These are phyloP conservation scores for Pogonomyrmex californicus DNA, from an alignment of 1,140 invertebrate genomes.

Conservation along the genomic window DNA sequence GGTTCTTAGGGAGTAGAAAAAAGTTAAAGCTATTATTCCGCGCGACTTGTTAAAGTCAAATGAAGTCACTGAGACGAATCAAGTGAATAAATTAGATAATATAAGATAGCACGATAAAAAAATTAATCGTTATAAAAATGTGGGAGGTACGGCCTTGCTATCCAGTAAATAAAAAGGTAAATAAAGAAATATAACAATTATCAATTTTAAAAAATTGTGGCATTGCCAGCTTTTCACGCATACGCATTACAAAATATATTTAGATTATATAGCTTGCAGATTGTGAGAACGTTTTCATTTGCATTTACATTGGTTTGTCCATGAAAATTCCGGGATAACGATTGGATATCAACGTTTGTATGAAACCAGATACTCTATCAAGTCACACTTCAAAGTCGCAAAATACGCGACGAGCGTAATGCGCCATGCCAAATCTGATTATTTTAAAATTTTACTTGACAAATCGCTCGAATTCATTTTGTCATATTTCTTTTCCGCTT, in stretches of 20 bases:
- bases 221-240: neutral
- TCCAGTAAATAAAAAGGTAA: neutral
- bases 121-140: neutral
- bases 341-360: neutral
- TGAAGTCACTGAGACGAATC: neutral
- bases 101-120: neutral
- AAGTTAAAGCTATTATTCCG: slow-evolving; percentile 20
- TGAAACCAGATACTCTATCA: neutral
- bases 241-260: neutral
- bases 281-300: neutral
- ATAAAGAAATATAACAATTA: neutral
- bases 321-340: neutral
- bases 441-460: slow-evolving; percentile 24
- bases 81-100: neutral
- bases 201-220: neutral
- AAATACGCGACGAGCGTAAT: neutral
- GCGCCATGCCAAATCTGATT: neutral
- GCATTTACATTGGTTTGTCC: neutral
- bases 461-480: slow-evolving; percentile 14
- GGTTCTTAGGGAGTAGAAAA: neutral
- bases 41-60: neutral
- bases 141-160: neutral
- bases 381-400: neutral
- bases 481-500: neutral
- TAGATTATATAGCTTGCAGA: neutral